Conservation (phyloP, 2,113 vertebrate genomes). For the Crotophaga sulcirostris region DNA sequence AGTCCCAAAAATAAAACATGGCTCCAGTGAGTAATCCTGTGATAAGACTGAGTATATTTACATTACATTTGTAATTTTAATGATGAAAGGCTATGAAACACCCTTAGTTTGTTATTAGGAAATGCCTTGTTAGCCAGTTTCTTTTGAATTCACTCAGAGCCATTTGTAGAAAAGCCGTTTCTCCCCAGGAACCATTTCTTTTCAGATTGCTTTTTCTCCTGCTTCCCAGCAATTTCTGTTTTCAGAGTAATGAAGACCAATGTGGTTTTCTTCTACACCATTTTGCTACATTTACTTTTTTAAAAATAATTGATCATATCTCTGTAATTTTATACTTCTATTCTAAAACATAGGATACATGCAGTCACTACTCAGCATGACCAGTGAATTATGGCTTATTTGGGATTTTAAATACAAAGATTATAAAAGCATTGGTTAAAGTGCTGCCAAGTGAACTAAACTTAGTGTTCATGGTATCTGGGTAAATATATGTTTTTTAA, state of each 20-base stretch:
- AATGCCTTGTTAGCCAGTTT: constrained; percentile 22
- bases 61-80: constrained; percentile 26
- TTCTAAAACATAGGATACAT: constrained; percentile 66
- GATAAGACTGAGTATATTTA: not conserved
- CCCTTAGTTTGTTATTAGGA: constrained; percentile 30
- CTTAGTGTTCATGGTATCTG: constrained; percentile 69
- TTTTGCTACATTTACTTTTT: constrained; percentile 54
- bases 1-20: not conserved
- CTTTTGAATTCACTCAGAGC: constrained; percentile 19
- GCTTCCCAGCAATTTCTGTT: constrained; percentile 61
- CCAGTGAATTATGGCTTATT: constrained; percentile 73
- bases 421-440: constrained; percentile 62
- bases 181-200: constrained; percentile 28
- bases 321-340: constrained; percentile 71
- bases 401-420: constrained; percentile 72
- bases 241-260: constrained; percentile 39
- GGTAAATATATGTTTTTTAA: constrained; percentile 72
- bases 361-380: constrained; percentile 57
- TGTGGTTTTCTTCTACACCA: constrained; percentile 23
- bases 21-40: not conserved
- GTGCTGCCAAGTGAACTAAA: constrained; percentile 72
- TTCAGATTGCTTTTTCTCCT: not conserved
- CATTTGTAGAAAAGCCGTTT: constrained; percentile 42
- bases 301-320: constrained; percentile 67
- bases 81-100: constrained; percentile 11